phyloP scores from a whole-genome alignment of 1,140 invertebrate species.

The Diorhabda carinulata region DNA sequence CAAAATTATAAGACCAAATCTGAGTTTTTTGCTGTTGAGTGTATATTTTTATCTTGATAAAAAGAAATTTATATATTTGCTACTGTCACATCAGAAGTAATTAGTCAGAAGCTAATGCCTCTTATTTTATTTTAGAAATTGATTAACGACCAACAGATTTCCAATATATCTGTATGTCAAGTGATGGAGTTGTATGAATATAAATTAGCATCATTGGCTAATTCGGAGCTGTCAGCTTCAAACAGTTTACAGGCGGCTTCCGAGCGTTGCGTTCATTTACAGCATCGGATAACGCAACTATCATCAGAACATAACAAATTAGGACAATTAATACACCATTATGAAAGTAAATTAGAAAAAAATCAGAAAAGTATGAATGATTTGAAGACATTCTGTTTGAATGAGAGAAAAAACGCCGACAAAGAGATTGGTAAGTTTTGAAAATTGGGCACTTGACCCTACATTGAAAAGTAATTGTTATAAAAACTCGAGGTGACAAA shows the following conservation, averaged over 20 bases:
- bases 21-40: no score
- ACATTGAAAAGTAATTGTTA: no score
- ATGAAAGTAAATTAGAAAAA: slow-evolving; percentile 52
- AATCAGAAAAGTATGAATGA: slow-evolving; percentile 27
- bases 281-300: slow-evolving; percentile 51
- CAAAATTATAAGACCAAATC: no score
- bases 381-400: slow-evolving; percentile 19
- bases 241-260: slow-evolving; percentile 54
- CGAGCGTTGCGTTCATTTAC: slow-evolving; percentile 50
- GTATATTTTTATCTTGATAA: not conserved
- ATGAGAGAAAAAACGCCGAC: slow-evolving; percentile 15
- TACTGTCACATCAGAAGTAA: not conserved
- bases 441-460: no score
- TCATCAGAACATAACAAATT: slow-evolving; percentile 50
- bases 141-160: slow-evolving; percentile 17
- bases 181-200: slow-evolving; percentile 70
- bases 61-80: not conserved
- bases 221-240: slow-evolving; percentile 51
- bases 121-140: slow-evolving; percentile 10
- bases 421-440: slow-evolving; percentile 11
- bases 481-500: no score
- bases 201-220: slow-evolving; percentile 55
- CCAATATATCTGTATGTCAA: slow-evolving; percentile 51
- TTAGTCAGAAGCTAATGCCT: not conserved
- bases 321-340: slow-evolving; percentile 52